Percentiles rank a stretch among this genome's conserved stretches.
Conservation (phyloP, 2,888 invertebrate species). For the Pandemis heparana region DNA sequence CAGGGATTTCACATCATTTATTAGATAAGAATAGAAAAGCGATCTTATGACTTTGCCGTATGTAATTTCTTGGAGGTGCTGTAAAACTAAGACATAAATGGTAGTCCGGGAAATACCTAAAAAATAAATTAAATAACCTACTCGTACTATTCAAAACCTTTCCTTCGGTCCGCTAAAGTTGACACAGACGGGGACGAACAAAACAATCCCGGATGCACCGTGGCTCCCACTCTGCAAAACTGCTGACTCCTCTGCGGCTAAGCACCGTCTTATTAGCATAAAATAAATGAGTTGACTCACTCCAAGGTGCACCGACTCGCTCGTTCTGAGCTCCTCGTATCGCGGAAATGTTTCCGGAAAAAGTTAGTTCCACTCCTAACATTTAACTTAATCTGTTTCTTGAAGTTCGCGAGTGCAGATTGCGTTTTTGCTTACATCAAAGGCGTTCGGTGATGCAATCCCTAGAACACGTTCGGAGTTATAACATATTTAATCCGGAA, state of each 20-base stretch:
- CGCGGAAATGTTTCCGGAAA: constrained; percentile 49
- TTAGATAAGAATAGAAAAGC: too few relatives aligned
- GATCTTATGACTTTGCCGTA: too few relatives aligned
- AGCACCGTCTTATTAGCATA: constrained; percentile 78
- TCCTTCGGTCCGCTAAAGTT: background rate
- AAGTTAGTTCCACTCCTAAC: constrained; percentile 46
- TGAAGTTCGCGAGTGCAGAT: constrained; percentile 37
- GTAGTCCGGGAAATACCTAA: too few relatives aligned
- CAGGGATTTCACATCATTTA: background rate
- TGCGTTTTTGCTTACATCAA: constrained; percentile 37
- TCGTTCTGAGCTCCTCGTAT: constrained; percentile 50
- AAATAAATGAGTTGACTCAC: constrained; percentile 65
- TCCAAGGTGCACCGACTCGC: constrained; percentile 64
- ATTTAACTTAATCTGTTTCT: constrained; percentile 50
- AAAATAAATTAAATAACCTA: background rate
- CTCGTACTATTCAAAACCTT: background rate
- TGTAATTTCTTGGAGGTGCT: too few relatives aligned
- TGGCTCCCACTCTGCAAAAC: constrained; percentile 62
- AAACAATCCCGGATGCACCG: constrained; percentile 70
- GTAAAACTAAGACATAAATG: too few relatives aligned
- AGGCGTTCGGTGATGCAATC: constrained; percentile 17
- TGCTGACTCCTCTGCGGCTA: constrained; percentile 71
- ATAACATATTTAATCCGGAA: background rate
- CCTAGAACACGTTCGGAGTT: constrained; percentile 13
- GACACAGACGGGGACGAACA: constrained; percentile 48